Conservation (phyloP, 2,113 vertebrate genomes). For the Mohoua ochrocephala region DNA sequence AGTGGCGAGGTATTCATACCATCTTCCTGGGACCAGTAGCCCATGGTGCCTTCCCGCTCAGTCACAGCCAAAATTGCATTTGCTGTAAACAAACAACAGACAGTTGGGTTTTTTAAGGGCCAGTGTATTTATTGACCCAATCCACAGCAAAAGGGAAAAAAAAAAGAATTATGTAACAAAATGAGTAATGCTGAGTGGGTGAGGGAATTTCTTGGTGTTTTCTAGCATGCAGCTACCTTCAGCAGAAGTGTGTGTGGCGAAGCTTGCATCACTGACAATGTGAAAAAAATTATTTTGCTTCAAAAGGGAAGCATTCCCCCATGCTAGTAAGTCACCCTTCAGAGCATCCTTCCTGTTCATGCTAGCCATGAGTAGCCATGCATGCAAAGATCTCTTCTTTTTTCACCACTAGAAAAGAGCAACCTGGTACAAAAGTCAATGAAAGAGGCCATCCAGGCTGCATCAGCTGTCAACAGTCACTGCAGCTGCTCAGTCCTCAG, state of each 20-base stretch:
- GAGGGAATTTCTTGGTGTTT: conserved; percentile 63
- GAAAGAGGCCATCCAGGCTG: background rate
- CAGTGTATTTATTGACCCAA: background rate
- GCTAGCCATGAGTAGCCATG: conserved; percentile 70
- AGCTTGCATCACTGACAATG: background rate
- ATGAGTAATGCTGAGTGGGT: conserved; percentile 15
- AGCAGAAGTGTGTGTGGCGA: background rate
- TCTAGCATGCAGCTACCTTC: background rate
- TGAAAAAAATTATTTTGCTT: conserved; percentile 21
- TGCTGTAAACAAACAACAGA: background rate
- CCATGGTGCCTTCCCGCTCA: background rate
- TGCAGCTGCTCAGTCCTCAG: conserved; percentile 59
- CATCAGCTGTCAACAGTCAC: conserved; percentile 63
- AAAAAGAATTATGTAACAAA: background rate
- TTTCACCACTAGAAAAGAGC: conserved; percentile 20
- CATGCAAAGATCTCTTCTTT: conserved; percentile 45
- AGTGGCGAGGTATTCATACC: background rate
- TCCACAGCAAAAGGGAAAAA: background rate
- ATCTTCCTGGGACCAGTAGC: background rate
- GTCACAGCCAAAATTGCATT: background rate
- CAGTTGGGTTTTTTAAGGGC: background rate
- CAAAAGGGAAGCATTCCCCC: background rate
- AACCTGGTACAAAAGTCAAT: background rate
- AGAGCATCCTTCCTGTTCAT: conserved; percentile 64
- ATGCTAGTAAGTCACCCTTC: conserved; percentile 13